A percentile compares a stretch with the other conserved stretches of the same genome.
Conservation (phyloP, 2,888 invertebrate species). For the Tortricodes alternella region DNA sequence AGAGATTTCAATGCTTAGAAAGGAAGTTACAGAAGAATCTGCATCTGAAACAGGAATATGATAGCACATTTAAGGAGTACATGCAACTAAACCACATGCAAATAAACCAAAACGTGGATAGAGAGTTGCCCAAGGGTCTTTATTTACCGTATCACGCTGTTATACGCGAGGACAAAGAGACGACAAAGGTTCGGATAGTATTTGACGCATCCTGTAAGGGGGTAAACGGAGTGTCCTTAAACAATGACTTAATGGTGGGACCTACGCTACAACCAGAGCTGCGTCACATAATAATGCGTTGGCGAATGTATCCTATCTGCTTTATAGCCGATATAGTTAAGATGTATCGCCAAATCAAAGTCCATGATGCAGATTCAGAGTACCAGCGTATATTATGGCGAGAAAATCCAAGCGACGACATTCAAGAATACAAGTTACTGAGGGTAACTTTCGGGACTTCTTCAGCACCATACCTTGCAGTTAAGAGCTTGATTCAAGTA, state of each 20-base stretch:
- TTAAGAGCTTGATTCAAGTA: slow-evolving; percentile 21
- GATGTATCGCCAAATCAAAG: slow-evolving; percentile 40
- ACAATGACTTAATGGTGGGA: slow-evolving; percentile 37
- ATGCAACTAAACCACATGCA: slow-evolving; percentile 1
- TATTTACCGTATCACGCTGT: slow-evolving; percentile 34
- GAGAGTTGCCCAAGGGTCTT: not conserved
- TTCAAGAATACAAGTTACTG: slow-evolving; percentile 21
- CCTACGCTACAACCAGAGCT: slow-evolving; percentile 39
- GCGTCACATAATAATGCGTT: slow-evolving; percentile 38
- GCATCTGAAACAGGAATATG: slow-evolving; percentile 3
- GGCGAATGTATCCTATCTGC: slow-evolving; percentile 32
- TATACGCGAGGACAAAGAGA: slow-evolving; percentile 26
- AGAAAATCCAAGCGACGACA: slow-evolving; percentile 7
- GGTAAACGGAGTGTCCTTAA: slow-evolving; percentile 31
- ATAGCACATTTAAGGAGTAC: slow-evolving; percentile 17
- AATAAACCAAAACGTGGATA: not conserved
- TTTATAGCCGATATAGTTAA: slow-evolving; percentile 38
- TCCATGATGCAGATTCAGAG: slow-evolving; percentile 24
- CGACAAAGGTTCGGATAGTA: slow-evolving; percentile 33
- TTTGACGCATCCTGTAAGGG: slow-evolving; percentile 34
- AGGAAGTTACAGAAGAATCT: slow-evolving; percentile 34
- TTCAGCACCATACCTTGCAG: slow-evolving; percentile 34
- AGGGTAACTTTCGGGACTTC: slow-evolving; percentile 35
- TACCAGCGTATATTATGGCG: slow-evolving; percentile 35
- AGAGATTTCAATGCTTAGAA: slow-evolving; percentile 33